Base-by-base conservation (phyloP, 1,140 invertebrate genomes). In the Aphidius ervi region DNA sequence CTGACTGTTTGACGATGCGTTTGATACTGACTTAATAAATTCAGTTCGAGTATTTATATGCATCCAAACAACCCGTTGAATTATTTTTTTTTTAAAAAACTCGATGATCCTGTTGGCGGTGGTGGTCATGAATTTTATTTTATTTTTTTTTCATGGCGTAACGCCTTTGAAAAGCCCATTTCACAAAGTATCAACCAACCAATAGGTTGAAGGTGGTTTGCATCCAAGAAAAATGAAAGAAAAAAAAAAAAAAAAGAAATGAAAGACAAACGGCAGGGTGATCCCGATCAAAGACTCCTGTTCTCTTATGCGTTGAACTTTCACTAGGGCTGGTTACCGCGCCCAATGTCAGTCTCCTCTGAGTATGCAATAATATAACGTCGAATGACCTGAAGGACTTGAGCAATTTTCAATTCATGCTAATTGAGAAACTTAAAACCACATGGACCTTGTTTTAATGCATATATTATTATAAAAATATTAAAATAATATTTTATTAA, bases 1-100 rank as follows among this genome's bases (percentile, higher is more conserved):
- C 46, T 49, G n/a, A 10, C 43, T 31, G 23, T 31, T 31, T 10
- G 46, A 46, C 45, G 56, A 57, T 46, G 23, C 6, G 56, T 49
- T 47, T 58, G 56, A 58, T 58, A 50, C 56, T 56, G 55, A n/a
- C 4, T 58, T 58, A 39, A n/a, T 58, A 10, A 16, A 58, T 41
- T 40, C 31, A 9, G 40, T 49, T 39, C 9, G 9, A 37, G 56
- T 58, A 58, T 58, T 58, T 58, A 58, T 58, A 58, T 40, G 43
- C 46, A 48, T 9, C 39, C 9, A 31, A 40, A 58, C 46, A 31
- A 31, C 46, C 46, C 47, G 37, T 58, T n/a, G 46, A 49, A 49
- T 23, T 31, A 31, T 31, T 31, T 31, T 31, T 31, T 16, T 16
- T 16, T 16, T 16, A 0, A 4, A 31, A 31, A 31, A 31, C 23